Conservation (phyloP, 1,140 invertebrate species). For the Dermatophagoides farinae region DNA sequence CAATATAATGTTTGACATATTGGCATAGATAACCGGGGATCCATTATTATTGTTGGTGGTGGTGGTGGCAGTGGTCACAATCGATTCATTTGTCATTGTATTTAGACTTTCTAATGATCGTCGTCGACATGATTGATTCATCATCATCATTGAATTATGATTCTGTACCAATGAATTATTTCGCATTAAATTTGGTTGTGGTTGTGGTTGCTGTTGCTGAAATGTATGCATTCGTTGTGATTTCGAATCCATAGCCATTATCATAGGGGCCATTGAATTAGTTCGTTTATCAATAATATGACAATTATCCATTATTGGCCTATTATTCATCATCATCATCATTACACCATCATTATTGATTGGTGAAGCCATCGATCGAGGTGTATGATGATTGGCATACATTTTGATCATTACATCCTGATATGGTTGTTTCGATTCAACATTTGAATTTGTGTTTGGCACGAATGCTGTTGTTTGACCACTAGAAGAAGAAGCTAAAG, state of each 20-base stretch:
- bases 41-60: background rate
- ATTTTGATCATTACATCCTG: conserved; percentile 11
- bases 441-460: background rate
- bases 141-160: background rate
- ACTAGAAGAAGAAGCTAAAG: background rate
- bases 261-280: background rate
- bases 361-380: background rate
- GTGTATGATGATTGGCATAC: conserved; percentile 1
- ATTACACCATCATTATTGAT: background rate
- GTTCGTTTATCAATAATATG: background rate
- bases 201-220: background rate
- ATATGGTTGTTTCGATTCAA: background rate
- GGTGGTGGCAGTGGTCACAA: too few relatives aligned
- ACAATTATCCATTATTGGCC: background rate
- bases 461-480: background rate
- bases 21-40: background rate
- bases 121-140: conserved; percentile 9
- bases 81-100: background rate
- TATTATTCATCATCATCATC: background rate
- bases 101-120: conserved; percentile 15
- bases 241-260: background rate
- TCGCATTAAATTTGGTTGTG: background rate
- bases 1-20: background rate
- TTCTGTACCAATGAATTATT: background rate
- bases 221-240: background rate